Evolutionary conservation across 2,113 vertebrate species (phyloP), one percentile per base, ranked within the genome.

Genomic region (Phalacrocorax carbo): DNA sequence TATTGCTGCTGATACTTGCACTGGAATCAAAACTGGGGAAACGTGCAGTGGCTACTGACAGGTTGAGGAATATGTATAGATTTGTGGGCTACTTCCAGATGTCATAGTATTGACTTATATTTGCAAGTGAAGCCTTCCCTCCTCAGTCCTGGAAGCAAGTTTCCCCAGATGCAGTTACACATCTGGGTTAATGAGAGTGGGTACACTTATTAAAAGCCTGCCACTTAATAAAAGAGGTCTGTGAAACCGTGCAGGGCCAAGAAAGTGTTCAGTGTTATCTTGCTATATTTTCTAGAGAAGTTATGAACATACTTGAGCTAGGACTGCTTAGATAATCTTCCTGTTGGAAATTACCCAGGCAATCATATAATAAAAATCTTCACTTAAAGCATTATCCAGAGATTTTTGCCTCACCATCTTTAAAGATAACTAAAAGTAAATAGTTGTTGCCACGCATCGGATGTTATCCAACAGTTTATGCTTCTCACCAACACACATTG

Each of bases 341-440:
- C 82, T 72, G 23, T 58, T 90, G 73, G 86, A 96, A 93, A 95
- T 79, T 84, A 89, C 55, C 88, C 85, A 86, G 81, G 86, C 51
- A 91, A 76, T 54, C 2, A 1, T 46, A 88, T 16, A 88, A 88
- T 91, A 96, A 96, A 96, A 96, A 93, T 64, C 82, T 82, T 76
- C 87, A 83, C 57, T 61, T 92, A 83, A 62, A 85, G 36, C 36
- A 80, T 89, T 77, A 91, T 89, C 58, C 72, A 73, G 75, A 85
- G 81, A 66, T 60, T 94, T 97, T 93, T 46, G 54, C 72, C 88
- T 97, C 65, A 69, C 11, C 38, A 55, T 61, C 48, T 92, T 97
- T 77, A 83, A 88, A 91, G 52, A 66, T 75, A 94, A 46, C 80
- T 73, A 70, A 88, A 95, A 91, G 91, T 83, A 96, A 97, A 97